A percentile compares a stretch with the other conserved stretches of the same genome.
These are phyloP conservation scores for Pomacea canaliculata DNA, from an alignment of 2,888 invertebrate species.

Conservation along the genomic window DNA sequence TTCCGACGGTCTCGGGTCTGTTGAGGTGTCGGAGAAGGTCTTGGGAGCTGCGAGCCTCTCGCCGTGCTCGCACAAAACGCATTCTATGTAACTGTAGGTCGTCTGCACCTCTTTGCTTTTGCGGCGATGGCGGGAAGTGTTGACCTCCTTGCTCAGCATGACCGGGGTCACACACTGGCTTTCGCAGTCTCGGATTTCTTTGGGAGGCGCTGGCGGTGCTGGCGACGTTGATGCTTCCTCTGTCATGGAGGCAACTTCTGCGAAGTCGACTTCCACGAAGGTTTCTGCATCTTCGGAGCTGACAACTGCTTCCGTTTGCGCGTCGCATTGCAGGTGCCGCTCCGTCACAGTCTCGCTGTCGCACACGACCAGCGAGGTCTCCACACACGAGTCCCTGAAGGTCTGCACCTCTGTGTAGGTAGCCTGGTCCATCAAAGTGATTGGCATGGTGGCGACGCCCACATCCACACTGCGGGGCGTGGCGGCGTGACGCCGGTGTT, in stretches of 20 bases:
- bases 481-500: conserved; percentile 58
- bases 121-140: conserved; percentile 13
- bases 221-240: conserved; percentile 18
- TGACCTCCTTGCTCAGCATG: conserved; percentile 18
- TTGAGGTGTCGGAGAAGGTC: conserved; percentile 34
- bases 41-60: conserved; percentile 12
- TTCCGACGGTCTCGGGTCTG: conserved; percentile 28
- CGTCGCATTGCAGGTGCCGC: conserved; percentile 44
- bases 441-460: conserved; percentile 47
- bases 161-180: conserved; percentile 20
- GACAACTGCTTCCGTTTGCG: conserved; percentile 53
- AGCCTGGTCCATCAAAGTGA: conserved; percentile 55
- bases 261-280: conserved; percentile 41
- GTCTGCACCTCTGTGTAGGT: conserved; percentile 53
- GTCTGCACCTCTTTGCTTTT: conserved; percentile 30
- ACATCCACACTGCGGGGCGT: conserved; percentile 54
- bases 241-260: conserved; percentile 44
- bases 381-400: conserved; percentile 47
- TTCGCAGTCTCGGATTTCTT: conserved; percentile 8
- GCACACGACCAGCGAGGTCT: conserved; percentile 45
- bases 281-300: conserved; percentile 47
- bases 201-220: neutral
- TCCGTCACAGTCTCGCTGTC: conserved; percentile 62
- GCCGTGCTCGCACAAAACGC: conserved; percentile 30
- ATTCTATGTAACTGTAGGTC: conserved; percentile 18